These are phyloP conservation scores for Hyperoplus immaculatus DNA, from an alignment of 2,797 vertebrate genomes.

Conservation along the genomic window DNA sequence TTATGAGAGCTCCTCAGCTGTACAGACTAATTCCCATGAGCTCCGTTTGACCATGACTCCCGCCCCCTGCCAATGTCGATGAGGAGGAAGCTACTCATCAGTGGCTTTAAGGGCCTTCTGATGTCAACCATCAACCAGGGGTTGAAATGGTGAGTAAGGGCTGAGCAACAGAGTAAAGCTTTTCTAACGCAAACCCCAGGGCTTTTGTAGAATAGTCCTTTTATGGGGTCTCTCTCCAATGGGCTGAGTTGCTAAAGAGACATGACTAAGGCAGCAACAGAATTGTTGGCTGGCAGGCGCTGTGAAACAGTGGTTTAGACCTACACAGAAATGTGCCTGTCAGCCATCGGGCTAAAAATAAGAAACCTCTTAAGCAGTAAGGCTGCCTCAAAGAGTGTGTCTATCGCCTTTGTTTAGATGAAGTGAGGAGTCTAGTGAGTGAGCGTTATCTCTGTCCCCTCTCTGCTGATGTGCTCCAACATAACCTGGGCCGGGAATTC, in stretches of 20 bases:
- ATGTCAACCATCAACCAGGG: conserved; percentile 66
- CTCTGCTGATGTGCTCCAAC: conserved; percentile 42
- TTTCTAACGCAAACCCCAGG: conserved; percentile 68
- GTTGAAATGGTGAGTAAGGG: conserved; percentile 76
- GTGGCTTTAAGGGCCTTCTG: conserved; percentile 59
- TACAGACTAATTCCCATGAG: conserved; percentile 47
- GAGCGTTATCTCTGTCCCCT: conserved; percentile 67
- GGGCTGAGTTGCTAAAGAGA: conserved; percentile 49
- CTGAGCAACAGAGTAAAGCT: conserved; percentile 71
- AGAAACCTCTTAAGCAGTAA: conserved; percentile 67
- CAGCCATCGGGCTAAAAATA: conserved; percentile 79
- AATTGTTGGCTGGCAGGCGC: conserved; percentile 56
- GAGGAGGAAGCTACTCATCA: conserved; percentile 75
- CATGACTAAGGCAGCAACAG: conserved; percentile 73
- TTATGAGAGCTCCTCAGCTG: conserved; percentile 42
- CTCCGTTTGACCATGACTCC: conserved; percentile 47
- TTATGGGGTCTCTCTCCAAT: conserved; percentile 73
- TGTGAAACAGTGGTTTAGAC: conserved; percentile 48
- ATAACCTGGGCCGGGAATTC: conserved; percentile 68
- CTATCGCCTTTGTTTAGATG: conserved; percentile 67
- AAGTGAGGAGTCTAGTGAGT: conserved; percentile 48
- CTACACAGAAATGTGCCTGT: conserved; percentile 65
- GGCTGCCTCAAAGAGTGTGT: conserved; percentile 56
- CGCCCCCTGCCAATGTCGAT: conserved; percentile 52
- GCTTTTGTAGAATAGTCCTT: conserved; percentile 73